Evolutionary conservation across 2,888 invertebrate species (phyloP).

Genomic region (Axea sp.): DNA sequence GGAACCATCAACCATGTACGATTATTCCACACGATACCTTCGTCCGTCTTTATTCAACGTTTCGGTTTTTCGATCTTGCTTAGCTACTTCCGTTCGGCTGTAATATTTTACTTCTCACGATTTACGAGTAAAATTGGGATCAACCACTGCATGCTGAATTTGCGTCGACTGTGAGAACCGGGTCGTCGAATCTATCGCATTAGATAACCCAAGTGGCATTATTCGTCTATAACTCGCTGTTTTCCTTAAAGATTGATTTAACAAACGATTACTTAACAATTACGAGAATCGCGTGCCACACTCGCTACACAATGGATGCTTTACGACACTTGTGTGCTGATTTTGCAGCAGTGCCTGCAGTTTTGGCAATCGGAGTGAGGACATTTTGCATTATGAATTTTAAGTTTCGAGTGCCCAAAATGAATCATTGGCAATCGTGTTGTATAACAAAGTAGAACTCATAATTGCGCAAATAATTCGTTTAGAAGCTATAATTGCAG

Average conservation of each 20-base stretch:
- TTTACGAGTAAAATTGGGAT: conserved; percentile 57
- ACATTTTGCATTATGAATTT: conserved; percentile 30
- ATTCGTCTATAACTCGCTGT: conserved; percentile 56
- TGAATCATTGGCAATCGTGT: not conserved
- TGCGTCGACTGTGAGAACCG: conserved; percentile 70
- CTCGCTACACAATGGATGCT: conserved; percentile 36
- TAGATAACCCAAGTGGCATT: conserved; percentile 53
- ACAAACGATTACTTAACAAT: conserved; percentile 66
- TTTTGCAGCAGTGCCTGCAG: conserved; percentile 46
- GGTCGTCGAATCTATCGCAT: conserved; percentile 64
- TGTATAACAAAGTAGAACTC: too few species aligned
- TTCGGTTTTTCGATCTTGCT: conserved; percentile 35
- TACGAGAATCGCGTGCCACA: conserved; percentile 60
- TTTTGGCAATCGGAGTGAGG: conserved; percentile 46
- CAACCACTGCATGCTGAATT: conserved; percentile 37
- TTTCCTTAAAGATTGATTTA: conserved; percentile 64
- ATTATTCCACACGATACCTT: conserved; percentile 17
- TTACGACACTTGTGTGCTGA: conserved; percentile 6
- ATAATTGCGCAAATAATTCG: too few species aligned
- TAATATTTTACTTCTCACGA: conserved; percentile 66
- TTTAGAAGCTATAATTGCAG: too few species aligned
- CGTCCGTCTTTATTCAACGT: conserved; percentile 29
- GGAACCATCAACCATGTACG: conserved; percentile 35
- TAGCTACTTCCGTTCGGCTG: conserved; percentile 52
- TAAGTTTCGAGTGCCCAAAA: conserved; percentile 10